Percentiles rank a stretch among this genome's conserved stretches.
Evolutionary conservation across 2,113 vertebrate genomes (phyloP).

Genomic region (Antennarius striatus): DNA sequence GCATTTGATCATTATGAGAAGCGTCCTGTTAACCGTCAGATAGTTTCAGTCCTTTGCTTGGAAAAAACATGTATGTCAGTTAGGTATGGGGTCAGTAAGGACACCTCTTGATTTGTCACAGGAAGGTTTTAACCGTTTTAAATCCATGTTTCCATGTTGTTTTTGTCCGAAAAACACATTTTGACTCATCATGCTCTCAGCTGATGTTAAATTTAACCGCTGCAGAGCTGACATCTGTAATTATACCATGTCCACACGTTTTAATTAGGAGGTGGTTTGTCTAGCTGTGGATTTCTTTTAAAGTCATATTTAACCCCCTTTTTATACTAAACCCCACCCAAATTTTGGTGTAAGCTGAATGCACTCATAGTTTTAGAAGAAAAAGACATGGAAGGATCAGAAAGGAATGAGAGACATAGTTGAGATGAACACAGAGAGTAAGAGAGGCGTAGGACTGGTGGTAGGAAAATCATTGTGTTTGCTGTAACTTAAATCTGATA

Average conservation of each 20-base stretch:
- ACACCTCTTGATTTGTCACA: too few species aligned
- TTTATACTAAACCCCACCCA: slow-evolving; percentile 16
- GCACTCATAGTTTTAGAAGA: neutral
- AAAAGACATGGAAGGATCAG: neutral
- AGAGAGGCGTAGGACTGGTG: too few species aligned
- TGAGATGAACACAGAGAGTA: too few species aligned
- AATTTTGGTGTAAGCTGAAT: slow-evolving; percentile 7
- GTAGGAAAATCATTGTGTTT: neutral
- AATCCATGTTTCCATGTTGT: too few species aligned
- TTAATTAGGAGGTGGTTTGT: slow-evolving; percentile 29
- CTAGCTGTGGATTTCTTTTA: slow-evolving; percentile 2
- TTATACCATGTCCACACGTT: slow-evolving; percentile 11
- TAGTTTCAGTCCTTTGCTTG: neutral
- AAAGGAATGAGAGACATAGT: neutral
- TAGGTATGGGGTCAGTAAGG: too few species aligned
- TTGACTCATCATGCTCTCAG: neutral
- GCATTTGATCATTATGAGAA: neutral
- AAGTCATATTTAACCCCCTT: slow-evolving; percentile 10
- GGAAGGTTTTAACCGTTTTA: too few species aligned
- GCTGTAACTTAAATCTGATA: slow-evolving; percentile 4
- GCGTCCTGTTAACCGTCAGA: slow-evolving; percentile 36
- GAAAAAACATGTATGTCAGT: too few species aligned
- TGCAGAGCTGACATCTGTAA: slow-evolving; percentile 13
- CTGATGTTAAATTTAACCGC: slow-evolving; percentile 13
- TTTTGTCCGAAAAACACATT: neutral